These are phyloP conservation scores for Catocala sponsa DNA, from an alignment of 2,888 invertebrate genomes.

Conservation along the genomic window DNA sequence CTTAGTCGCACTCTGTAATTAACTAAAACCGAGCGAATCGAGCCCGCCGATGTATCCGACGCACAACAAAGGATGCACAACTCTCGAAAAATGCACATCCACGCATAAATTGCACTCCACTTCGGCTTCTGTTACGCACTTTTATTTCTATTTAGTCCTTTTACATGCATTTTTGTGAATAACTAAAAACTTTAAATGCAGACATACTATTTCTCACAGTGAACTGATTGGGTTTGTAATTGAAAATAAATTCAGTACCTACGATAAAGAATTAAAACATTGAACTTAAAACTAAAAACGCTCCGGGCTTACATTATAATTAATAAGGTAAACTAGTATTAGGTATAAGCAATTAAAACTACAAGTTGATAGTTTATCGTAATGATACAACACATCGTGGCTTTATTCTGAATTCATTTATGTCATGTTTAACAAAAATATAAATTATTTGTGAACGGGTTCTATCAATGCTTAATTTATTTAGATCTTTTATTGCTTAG, in stretches of 20 bases:
- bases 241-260: neutral
- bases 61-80: conserved; percentile 70
- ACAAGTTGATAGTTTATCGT: too few species aligned
- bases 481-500: too few species aligned
- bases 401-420: too few species aligned
- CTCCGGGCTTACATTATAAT: too few species aligned
- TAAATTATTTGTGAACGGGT: too few species aligned
- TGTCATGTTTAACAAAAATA: too few species aligned
- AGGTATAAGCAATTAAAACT: too few species aligned
- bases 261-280: neutral
- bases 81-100: conserved; percentile 70
- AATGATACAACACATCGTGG: too few species aligned
- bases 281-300: neutral
- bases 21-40: conserved; percentile 79
- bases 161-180: conserved; percentile 16
- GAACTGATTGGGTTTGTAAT: neutral
- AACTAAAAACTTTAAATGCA: neutral
- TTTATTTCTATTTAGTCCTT: conserved; percentile 40
- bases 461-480: too few species aligned
- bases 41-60: conserved; percentile 56
- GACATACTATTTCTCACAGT: neutral
- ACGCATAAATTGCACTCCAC: conserved; percentile 59
- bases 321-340: too few species aligned
- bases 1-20: conserved; percentile 81
- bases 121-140: conserved; percentile 49